Evolutionary conservation across 2,113 vertebrate species (phyloP), one percentile per base, ranked within the genome.

Genomic region (Nicator chloris): DNA sequence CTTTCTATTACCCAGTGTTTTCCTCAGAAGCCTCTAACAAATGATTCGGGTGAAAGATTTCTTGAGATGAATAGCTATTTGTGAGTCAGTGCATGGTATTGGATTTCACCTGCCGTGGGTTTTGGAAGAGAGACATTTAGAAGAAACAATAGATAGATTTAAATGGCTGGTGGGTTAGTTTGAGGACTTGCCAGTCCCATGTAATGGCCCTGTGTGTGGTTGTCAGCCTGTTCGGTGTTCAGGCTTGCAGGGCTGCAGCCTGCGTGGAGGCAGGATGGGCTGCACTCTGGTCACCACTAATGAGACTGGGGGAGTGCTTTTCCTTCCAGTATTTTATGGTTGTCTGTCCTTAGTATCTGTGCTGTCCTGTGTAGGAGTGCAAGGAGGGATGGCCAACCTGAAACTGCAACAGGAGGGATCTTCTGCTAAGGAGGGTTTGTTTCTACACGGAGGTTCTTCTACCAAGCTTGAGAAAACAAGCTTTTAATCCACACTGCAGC

Each of bases 11-110:
- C 56, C 83, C 56, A 7, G 22, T 81, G 79, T 64, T 91, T 94
- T 92, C 69, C 61, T 89, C 28, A 82, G 91, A 60, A 94, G 57
- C 42, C 15, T 71, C 92, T 88, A 86, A 93, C 69, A 84, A 81
- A 92, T 26, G 26, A 60, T 81, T 59, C 44, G 26, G 72, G 80
- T 71, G 88, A 56, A 92, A 84, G 86, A 73, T 79, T 82, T 86
- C 49, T 93, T 65, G 63, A 40, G 92, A 86, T 75, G 13, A 92
- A 45, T 40, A 92, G 77, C 49, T 82, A 2, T 84, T 93, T 82
- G 88, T 84, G 92, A 93, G 64, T 51, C 79, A 75, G 88, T 44
- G 65, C 91, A 37, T 13, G 83, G 49, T 72, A 61, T 65, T 95
- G 84, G 77, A 82, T 93, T 92, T 91, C 70, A 79, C 81, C 94